These are phyloP conservation scores for Lycaon pictus DNA, from an alignment of 2,113 vertebrate genomes.

Conservation along the genomic window DNA sequence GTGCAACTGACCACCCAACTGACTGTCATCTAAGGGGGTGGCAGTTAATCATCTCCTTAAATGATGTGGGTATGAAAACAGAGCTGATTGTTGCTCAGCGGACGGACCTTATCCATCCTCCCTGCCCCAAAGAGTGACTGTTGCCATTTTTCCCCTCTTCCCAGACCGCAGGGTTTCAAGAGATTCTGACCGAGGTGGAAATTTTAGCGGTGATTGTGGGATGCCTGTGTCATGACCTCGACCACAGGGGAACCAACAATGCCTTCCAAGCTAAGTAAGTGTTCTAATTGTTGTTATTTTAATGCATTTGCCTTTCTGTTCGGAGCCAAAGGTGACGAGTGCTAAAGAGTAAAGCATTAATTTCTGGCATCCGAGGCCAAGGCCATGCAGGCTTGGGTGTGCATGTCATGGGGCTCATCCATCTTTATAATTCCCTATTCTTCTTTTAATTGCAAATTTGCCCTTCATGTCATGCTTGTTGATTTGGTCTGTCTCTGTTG, in stretches of 20 bases:
- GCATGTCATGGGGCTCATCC: constrained; percentile 80
- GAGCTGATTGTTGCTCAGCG: constrained; percentile 74
- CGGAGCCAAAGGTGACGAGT: constrained; percentile 86
- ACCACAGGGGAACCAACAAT: constrained; percentile 99
- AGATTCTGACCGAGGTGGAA: constrained; percentile 97
- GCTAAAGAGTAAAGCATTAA: constrained; percentile 87
- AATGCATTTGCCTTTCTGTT: constrained; percentile 86
- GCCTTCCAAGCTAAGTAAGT: constrained; percentile 99
- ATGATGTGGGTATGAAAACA: constrained; percentile 81
- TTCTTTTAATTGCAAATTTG: constrained; percentile 87
- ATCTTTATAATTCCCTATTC: constrained; percentile 88
- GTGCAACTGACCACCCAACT: constrained; percentile 82
- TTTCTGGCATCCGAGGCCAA: constrained; percentile 85
- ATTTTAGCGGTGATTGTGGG: constrained; percentile 98
- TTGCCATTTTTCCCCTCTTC: constrained; percentile 81
- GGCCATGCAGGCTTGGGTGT: constrained; percentile 81
- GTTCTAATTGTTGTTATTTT: constrained; percentile 87
- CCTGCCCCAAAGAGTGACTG: constrained; percentile 80
- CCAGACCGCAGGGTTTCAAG: constrained; percentile 97
- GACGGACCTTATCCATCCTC: constrained; percentile 77
- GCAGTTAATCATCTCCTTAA: constrained; percentile 86
- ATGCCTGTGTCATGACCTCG: constrained; percentile 98
- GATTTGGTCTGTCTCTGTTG: constrained; percentile 79
- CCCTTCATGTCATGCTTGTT: constrained; percentile 85
- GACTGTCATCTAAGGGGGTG: constrained; percentile 71